Evolutionary conservation across 2,113 vertebrate species (phyloP).

Genomic region (Larimichthys polyactis): DNA sequence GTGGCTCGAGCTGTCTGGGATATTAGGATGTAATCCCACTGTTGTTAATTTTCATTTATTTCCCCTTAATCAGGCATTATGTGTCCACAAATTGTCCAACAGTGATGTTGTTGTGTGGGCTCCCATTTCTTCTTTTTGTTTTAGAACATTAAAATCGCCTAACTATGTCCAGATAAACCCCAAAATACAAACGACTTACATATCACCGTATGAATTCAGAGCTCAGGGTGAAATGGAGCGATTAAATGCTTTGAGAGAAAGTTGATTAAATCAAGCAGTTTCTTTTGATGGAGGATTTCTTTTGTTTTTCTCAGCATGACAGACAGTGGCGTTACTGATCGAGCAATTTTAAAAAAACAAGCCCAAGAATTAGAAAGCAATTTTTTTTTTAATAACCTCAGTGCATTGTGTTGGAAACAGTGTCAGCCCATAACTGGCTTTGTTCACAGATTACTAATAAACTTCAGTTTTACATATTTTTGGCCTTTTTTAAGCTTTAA

Average conservation of each 20-base stretch:
- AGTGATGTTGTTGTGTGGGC: background rate
- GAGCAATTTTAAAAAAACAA: conserved; percentile 14
- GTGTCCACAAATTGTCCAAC: conserved; percentile 3
- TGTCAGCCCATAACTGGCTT: conserved; percentile 20
- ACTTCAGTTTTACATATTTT: conserved; percentile 2
- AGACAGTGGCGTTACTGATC: conserved; percentile 1
- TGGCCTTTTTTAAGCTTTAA: too few relatives aligned
- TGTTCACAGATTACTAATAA: conserved; percentile 45
- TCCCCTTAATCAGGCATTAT: conserved; percentile 30
- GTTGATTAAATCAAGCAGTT: conserved; percentile 25
- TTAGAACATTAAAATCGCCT: background rate
- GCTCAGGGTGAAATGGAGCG: background rate
- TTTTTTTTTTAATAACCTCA: conserved; percentile 20
- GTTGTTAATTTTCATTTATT: conserved; percentile 42
- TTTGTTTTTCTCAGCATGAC: conserved; percentile 15
- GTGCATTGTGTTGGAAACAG: conserved; percentile 2
- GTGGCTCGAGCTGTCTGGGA: conserved; percentile 38
- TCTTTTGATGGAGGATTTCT: background rate
- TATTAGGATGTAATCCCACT: conserved; percentile 36
- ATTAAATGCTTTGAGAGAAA: conserved; percentile 9
- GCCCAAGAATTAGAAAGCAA: conserved; percentile 6
- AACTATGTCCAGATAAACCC: background rate
- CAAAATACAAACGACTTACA: background rate
- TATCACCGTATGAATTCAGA: background rate
- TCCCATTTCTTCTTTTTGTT: background rate